A percentile compares a stretch with the other conserved stretches of the same genome.
Conservation (phyloP, 2,797 vertebrate genomes). For the Mormyrops attenuatus region DNA sequence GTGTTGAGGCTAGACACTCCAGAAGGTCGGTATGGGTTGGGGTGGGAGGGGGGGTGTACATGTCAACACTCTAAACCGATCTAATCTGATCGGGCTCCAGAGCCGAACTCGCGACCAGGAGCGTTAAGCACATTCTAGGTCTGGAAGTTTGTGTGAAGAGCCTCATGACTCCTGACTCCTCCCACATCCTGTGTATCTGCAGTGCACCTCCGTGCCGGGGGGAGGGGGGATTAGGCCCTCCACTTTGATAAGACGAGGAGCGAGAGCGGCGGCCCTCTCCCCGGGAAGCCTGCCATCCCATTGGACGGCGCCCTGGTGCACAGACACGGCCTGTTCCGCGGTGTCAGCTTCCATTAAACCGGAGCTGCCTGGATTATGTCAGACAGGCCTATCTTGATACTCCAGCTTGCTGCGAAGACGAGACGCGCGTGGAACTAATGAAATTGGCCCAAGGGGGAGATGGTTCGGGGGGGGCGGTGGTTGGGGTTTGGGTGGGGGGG, state of each 20-base stretch:
- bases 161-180: background rate
- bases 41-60: background rate
- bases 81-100: background rate
- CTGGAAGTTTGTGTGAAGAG: background rate
- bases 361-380: slow-evolving; percentile 13
- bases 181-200: background rate
- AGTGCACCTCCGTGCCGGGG: background rate
- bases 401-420: slow-evolving; percentile 22
- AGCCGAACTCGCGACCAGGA: background rate
- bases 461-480: background rate
- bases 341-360: slow-evolving; percentile 21
- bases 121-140: background rate
- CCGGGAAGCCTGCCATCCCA: slow-evolving; percentile 10
- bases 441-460: slow-evolving; percentile 9
- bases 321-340: slow-evolving; percentile 16
- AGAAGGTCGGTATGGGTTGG: background rate
- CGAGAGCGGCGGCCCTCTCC: slow-evolving; percentile 4
- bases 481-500: background rate
- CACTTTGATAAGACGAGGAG: background rate
- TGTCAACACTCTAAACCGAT: background rate
- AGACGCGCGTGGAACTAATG: background rate
- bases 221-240: background rate
- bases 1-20: background rate
- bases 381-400: slow-evolving; percentile 23
- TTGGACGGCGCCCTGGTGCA: background rate